Percentiles rank a stretch among this genome's conserved stretches.
phyloP scores from a whole-genome alignment of 2,113 vertebrate genomes.

The Dendropsophus ebraccatus region DNA sequence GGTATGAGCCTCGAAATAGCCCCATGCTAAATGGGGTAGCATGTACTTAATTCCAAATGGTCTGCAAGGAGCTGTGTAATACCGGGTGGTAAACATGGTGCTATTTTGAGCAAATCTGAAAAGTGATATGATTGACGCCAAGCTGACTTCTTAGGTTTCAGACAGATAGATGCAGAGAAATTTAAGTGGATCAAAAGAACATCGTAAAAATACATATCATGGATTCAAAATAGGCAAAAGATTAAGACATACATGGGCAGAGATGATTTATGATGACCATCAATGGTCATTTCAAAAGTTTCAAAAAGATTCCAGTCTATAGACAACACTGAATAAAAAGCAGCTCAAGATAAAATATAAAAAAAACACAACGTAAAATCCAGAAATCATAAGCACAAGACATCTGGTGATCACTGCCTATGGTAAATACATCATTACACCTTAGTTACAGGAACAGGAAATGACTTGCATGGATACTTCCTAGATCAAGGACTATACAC shows the following conservation, averaged over 20 bases:
- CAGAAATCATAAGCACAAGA: neutral
- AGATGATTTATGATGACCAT: neutral
- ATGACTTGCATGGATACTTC: neutral
- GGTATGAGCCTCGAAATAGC: neutral
- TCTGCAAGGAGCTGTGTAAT: neutral
- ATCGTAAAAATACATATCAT: neutral
- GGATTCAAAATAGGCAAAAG: neutral
- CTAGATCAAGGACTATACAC: neutral
- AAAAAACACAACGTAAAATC: neutral
- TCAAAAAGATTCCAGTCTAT: neutral
- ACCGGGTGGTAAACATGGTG: neutral
- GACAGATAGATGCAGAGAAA: neutral
- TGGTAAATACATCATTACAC: neutral
- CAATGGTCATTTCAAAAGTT: too few species aligned
- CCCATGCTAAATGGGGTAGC: neutral
- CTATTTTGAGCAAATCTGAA: slow-evolving; percentile 3
- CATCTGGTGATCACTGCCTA: neutral
- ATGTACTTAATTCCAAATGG: neutral
- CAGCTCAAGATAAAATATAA: neutral
- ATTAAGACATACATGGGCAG: neutral
- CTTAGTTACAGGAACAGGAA: neutral
- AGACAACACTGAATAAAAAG: neutral
- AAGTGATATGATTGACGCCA: neutral
- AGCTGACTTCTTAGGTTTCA: neutral
- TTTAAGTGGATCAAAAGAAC: neutral